Base-by-base conservation (phyloP, 2,113 vertebrate genomes). In the Lagenorhynchus albirostris region DNA sequence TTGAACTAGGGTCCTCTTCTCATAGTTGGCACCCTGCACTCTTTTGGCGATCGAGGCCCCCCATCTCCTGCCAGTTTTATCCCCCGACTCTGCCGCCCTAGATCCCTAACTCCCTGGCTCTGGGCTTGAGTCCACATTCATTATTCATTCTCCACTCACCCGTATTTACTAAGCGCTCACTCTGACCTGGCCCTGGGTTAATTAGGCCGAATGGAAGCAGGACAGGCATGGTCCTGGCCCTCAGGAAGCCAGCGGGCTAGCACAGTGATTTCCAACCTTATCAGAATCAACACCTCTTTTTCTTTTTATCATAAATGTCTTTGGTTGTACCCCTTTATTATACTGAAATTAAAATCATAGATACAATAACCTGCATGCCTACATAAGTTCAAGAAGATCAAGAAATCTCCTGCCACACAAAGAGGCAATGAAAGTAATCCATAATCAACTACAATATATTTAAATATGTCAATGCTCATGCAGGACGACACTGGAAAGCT, bases 341-440 rank as follows among this genome's bases (percentile, higher is more conserved):
- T 47, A n/a, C n/a, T 89, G 38, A 91, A 93, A 89, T 94, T 84
- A 77, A 91, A 94, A 67, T 67, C 47, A 84, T 76, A 94, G 76
- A 9, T 62, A 53, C 38, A 36, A 58, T 71, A 63, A 70, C 62
- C 23, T 92, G 31, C 36, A 11, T 74, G 63, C 9, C 87, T 11
- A 55, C 3, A 58, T 41, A 63, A 91, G 47, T 89, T 94, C n/a
- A 23, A 91, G 95, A 84, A 33, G 18, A 83, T 80, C 68, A 25
- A 23, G 80, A 80, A 77, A 70, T 73, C 8, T 17, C 60, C 50
- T 58, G 21, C 38, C 91, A 88, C 47, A 81, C 70, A 73, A 96
- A 96, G 74, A 95, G n/a, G 36, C 95, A 95, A 97, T 97, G 33
- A 95, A 94, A 81, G 12, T 58, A 63, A 84, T 80, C n/a, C 53